Evolutionary conservation across 2,113 vertebrate species (phyloP).

Genomic region (Isurus oxyrinchus): DNA sequence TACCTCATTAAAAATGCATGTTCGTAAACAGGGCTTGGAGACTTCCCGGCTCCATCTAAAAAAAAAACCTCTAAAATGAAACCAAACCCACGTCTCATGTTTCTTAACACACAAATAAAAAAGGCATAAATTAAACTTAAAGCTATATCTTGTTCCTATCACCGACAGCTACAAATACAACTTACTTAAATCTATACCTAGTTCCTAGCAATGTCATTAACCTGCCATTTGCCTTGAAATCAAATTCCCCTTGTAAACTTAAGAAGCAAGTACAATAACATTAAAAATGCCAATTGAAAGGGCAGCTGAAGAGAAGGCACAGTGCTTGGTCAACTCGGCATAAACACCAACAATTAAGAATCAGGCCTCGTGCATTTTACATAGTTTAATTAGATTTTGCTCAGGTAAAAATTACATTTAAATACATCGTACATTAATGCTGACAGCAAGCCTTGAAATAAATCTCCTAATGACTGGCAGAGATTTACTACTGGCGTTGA

Average conservation of each 20-base stretch:
- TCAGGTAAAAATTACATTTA: not conserved
- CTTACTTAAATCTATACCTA: too few species aligned
- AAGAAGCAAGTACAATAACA: not conserved
- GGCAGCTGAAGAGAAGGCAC: not conserved
- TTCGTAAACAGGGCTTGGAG: too few species aligned
- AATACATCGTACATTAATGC: conserved; percentile 2
- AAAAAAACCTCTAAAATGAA: too few species aligned
- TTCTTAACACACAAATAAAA: too few species aligned
- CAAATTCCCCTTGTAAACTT: not conserved
- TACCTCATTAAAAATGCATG: too few species aligned
- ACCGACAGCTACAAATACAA: too few species aligned
- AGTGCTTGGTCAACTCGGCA: too few species aligned
- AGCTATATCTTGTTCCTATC: too few species aligned
- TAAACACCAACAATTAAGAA: not conserved
- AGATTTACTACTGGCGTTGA: not conserved
- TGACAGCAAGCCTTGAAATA: not conserved
- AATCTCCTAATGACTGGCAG: not conserved
- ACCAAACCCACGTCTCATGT: too few species aligned
- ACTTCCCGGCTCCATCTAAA: too few species aligned
- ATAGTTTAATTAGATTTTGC: not conserved
- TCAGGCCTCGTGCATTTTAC: too few species aligned
- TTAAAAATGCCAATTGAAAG: not conserved
- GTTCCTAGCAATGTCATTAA: not conserved
- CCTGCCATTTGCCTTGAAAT: not conserved
- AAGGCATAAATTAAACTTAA: too few species aligned